Percentiles rank a stretch among this genome's conserved stretches.
Evolutionary conservation across 2,113 vertebrate genomes (phyloP).

Genomic region (Triplophysa dalaica): DNA sequence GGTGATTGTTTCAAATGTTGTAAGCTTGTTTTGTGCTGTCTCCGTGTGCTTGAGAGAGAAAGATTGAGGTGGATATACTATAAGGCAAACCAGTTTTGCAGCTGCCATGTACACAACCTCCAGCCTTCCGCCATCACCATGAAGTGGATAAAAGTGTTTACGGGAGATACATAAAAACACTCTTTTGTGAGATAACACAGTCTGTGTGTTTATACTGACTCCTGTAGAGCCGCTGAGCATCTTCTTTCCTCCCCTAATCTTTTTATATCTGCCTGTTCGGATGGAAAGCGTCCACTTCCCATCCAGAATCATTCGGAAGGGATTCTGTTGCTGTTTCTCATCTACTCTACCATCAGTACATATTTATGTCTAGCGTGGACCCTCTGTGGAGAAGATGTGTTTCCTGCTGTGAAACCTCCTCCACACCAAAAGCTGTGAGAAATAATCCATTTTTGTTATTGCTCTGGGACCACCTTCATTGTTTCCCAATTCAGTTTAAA

Average conservation of each 20-base stretch:
- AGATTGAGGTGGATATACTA: not conserved
- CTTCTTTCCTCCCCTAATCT: constrained; percentile 34
- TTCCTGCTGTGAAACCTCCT: constrained; percentile 28
- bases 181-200: constrained; percentile 38
- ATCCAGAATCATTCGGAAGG: constrained; percentile 14
- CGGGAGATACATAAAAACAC: constrained; percentile 46
- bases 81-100: not conserved
- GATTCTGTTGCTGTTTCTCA: not conserved
- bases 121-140: constrained; percentile 11
- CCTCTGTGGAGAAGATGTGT: constrained; percentile 4
- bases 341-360: not conserved
- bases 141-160: constrained; percentile 35
- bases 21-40: not conserved
- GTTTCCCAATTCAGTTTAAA: constrained; percentile 6
- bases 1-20: not conserved
- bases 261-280: constrained; percentile 49
- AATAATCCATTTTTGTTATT: constrained; percentile 26
- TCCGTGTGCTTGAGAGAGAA: constrained; percentile 5
- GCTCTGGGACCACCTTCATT: constrained; percentile 26
- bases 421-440: constrained; percentile 5
- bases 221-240: constrained; percentile 35
- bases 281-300: constrained; percentile 30
- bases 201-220: constrained; percentile 24
- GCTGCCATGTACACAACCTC: not conserved
- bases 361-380: not conserved